A percentile compares a stretch with the other conserved stretches of the same genome.
These are phyloP conservation scores for Criorhina ranunculi DNA, from an alignment of 2,888 invertebrate genomes.

Conservation along the genomic window DNA sequence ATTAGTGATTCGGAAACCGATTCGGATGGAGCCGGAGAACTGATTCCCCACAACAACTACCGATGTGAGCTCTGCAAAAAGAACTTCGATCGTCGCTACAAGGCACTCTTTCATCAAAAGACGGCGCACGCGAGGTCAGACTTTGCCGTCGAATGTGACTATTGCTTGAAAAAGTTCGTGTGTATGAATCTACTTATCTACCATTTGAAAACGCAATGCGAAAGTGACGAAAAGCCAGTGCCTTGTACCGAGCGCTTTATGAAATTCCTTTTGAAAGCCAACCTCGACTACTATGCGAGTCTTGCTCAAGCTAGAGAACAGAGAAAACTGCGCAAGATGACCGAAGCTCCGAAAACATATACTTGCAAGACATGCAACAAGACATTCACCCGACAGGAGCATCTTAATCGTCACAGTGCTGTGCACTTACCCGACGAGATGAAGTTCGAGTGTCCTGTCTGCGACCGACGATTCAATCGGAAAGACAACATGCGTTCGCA, in stretches of 20 bases:
- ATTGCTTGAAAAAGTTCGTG: conserved; percentile 69
- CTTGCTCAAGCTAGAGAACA: conserved; percentile 75
- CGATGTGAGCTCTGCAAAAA: conserved; percentile 75
- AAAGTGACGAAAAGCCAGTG: conserved; percentile 76
- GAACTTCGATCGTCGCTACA: conserved; percentile 74
- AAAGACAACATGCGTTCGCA: conserved; percentile 77
- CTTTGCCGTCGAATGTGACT: conserved; percentile 67
- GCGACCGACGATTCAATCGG: conserved; percentile 75
- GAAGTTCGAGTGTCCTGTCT: conserved; percentile 77
- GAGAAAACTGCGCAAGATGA: conserved; percentile 60
- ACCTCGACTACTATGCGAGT: conserved; percentile 74
- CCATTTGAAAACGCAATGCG: conserved; percentile 77
- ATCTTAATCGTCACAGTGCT: conserved; percentile 74
- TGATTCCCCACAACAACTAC: conserved; percentile 73
- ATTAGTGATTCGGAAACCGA: conserved; percentile 77
- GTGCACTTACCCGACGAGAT: conserved; percentile 77
- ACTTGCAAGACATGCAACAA: conserved; percentile 71
- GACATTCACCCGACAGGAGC: conserved; percentile 75
- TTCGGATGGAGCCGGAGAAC: conserved; percentile 62
- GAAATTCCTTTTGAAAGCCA: conserved; percentile 73
- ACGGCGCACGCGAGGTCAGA: conserved; percentile 57
- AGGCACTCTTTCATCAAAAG: conserved; percentile 77
- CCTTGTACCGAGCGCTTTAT: conserved; percentile 76
- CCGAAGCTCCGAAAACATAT: conserved; percentile 63
- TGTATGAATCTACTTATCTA: conserved; percentile 74